Percentiles rank a stretch among this genome's conserved stretches.
Evolutionary conservation across 2,888 invertebrate species (phyloP).

Genomic region (Mythimna loreyi): DNA sequence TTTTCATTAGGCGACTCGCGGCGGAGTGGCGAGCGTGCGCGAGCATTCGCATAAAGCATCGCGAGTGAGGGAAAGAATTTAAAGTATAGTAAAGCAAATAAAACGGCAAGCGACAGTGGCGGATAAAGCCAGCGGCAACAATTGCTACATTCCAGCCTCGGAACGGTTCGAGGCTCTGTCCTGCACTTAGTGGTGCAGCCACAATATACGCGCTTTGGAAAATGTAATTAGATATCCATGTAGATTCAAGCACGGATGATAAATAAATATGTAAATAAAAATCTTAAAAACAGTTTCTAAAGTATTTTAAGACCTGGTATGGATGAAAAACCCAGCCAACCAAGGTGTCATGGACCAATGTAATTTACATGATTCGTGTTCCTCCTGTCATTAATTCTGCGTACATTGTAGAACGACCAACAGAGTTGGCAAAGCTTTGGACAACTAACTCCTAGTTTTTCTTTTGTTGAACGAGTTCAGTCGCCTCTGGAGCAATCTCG

Average conservation of each 20-base stretch:
- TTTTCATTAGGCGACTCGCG: slow-evolving; percentile 86
- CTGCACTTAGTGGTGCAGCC: slow-evolving; percentile 59
- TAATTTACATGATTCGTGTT: background rate
- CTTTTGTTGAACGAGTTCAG: slow-evolving; percentile 71
- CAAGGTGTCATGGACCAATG: background rate
- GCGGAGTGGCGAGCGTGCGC: slow-evolving; percentile 76
- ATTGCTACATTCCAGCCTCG: slow-evolving; percentile 86
- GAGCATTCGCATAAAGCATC: slow-evolving; percentile 82
- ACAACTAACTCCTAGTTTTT: slow-evolving; percentile 71
- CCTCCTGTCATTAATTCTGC: slow-evolving; percentile 12
- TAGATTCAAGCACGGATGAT: background rate
- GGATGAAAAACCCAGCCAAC: background rate
- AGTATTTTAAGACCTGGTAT: background rate
- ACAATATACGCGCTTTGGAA: slow-evolving; percentile 54
- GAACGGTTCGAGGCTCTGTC: slow-evolving; percentile 72
- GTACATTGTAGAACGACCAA: slow-evolving; percentile 64
- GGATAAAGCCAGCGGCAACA: slow-evolving; percentile 83
- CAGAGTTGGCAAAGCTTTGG: slow-evolving; percentile 71
- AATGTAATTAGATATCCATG: background rate
- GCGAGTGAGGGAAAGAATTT: slow-evolving; percentile 84
- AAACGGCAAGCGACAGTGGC: slow-evolving; percentile 77
- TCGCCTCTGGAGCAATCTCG: slow-evolving; percentile 68
- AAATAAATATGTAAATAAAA: background rate
- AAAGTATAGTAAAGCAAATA: slow-evolving; percentile 82
- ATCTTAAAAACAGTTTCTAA: too few relatives aligned